phyloP scores from a whole-genome alignment of 2,888 invertebrate genomes.

The Homarus gammarus region DNA sequence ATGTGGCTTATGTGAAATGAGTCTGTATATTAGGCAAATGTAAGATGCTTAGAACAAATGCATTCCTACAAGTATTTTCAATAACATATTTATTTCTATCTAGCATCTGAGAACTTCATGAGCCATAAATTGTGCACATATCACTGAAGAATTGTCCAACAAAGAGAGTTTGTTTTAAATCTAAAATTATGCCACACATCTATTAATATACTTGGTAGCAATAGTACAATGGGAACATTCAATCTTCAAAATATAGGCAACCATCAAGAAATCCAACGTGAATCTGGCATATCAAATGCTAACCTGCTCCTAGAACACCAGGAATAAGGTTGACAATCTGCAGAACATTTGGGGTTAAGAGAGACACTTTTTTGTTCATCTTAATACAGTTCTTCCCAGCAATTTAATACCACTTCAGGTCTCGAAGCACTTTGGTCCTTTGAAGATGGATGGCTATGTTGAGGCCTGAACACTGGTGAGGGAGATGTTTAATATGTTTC shows the following conservation, averaged over 20 bases:
- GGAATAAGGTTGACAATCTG: conserved; percentile 59
- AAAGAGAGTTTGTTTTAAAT: conserved; percentile 66
- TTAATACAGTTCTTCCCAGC: conserved; percentile 59
- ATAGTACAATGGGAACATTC: conserved; percentile 65
- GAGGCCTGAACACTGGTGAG: conserved; percentile 60
- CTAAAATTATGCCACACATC: conserved; percentile 74
- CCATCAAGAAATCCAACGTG: conserved; percentile 64
- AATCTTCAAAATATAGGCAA: conserved; percentile 73
- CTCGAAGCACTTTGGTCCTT: conserved; percentile 68
- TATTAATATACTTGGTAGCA: conserved; percentile 70
- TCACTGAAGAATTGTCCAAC: conserved; percentile 73
- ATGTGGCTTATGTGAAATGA: conserved; percentile 60
- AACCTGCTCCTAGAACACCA: conserved; percentile 55
- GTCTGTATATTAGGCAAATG: conserved; percentile 66
- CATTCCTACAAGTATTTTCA: conserved; percentile 64
- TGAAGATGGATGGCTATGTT: conserved; percentile 51
- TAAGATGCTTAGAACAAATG: conserved; percentile 71
- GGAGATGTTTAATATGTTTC: conserved; percentile 56
- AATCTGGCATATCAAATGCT: conserved; percentile 67
- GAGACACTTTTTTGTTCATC: conserved; percentile 39
- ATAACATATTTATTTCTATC: conserved; percentile 65
- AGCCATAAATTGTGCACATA: conserved; percentile 72
- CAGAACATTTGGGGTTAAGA: conserved; percentile 60
- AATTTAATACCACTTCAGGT: conserved; percentile 57
- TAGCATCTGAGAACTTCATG: conserved; percentile 69